Evolutionary conservation across 35 echinoderm and acorn worm species (phyloP).

Genomic region (Heliocidaris tuberculata): DNA sequence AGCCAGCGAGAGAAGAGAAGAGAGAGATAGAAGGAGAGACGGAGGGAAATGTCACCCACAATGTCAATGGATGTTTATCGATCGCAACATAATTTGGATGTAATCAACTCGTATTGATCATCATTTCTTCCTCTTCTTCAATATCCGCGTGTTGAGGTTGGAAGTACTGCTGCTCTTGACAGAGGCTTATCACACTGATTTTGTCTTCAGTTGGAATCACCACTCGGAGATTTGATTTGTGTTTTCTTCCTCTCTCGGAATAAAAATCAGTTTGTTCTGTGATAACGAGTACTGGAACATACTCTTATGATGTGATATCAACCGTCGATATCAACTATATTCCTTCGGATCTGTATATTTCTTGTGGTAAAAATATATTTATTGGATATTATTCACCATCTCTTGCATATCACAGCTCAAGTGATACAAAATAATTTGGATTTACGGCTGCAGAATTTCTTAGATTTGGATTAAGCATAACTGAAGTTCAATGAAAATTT

Average conservation of each 20-base stretch:
- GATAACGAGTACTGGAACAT: not conserved
- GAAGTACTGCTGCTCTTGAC: not conserved
- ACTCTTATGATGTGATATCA: not conserved
- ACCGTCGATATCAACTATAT: not conserved
- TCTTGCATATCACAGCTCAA: not conserved
- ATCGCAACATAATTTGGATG: conserved; percentile 17
- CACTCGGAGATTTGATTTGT: not conserved
- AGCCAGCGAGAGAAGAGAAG: too few relatives aligned
- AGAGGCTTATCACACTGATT: not conserved
- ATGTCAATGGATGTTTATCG: not conserved
- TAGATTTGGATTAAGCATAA: not conserved
- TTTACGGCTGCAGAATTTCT: not conserved
- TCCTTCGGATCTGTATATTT: not conserved
- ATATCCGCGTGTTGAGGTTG: not conserved
- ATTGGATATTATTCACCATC: not conserved
- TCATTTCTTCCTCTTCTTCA: not conserved
- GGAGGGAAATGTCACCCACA: not conserved
- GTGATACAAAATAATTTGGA: not conserved
- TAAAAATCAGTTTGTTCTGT: not conserved
- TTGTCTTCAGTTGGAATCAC: not conserved
- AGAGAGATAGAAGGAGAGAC: not conserved
- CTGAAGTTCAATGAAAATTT: not conserved
- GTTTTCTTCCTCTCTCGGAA: not conserved
- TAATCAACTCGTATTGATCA: conserved; percentile 11
- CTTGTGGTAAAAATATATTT: not conserved